phyloP scores from a whole-genome alignment of 2,888 invertebrate genomes.

The Mimas tiliae region DNA sequence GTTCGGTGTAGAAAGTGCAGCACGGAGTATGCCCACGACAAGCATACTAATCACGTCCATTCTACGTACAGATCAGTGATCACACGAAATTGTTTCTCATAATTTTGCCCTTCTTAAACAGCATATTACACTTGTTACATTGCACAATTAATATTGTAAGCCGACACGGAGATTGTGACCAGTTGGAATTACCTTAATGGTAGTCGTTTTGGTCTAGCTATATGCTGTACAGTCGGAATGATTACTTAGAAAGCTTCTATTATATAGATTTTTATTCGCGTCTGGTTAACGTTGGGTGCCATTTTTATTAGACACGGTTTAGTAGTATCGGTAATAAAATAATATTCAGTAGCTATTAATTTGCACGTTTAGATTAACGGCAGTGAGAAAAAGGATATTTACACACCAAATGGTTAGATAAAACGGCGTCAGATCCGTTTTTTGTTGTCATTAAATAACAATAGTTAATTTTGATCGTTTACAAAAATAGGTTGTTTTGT shows the following conservation, averaged over 20 bases:
- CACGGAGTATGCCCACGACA: constrained; percentile 57
- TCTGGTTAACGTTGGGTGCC: constrained; percentile 23
- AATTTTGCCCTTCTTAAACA: neutral
- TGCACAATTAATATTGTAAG: neutral
- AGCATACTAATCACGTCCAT: constrained; percentile 64
- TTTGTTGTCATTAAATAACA: constrained; percentile 34
- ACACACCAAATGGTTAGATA: neutral
- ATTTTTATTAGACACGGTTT: constrained; percentile 23
- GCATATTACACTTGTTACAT: neutral
- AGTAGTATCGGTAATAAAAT: neutral
- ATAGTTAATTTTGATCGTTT: constrained; percentile 37
- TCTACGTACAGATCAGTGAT: constrained; percentile 23
- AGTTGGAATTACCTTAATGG: neutral
- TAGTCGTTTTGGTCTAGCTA: neutral
- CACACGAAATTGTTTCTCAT: constrained; percentile 11
- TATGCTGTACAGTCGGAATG: neutral
- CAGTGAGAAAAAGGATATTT: neutral
- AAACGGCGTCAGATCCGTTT: constrained; percentile 10
- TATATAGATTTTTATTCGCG: constrained; percentile 12
- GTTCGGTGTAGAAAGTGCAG: constrained; percentile 68
- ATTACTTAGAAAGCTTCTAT: constrained; percentile 7
- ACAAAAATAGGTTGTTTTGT: constrained; percentile 38
- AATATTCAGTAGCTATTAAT: neutral
- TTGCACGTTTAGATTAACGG: neutral
- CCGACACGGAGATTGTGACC: neutral